Evolutionary conservation across 2,888 invertebrate genomes (phyloP).

Genomic region (Patella caerulea): DNA sequence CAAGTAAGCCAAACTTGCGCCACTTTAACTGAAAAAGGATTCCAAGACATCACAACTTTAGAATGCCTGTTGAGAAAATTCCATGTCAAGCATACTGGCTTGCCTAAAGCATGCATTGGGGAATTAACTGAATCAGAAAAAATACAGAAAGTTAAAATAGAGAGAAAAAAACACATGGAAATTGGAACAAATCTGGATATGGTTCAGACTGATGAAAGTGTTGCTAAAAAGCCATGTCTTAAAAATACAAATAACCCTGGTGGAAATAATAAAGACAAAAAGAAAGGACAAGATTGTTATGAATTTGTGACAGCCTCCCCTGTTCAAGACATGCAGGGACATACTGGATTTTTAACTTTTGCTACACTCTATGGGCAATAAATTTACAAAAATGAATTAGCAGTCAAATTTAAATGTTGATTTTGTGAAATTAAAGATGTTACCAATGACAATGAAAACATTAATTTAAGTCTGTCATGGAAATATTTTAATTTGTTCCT

Average conservation of each 20-base stretch:
- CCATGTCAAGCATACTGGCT: slow-evolving; percentile 60
- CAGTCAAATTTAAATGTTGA: too few species aligned
- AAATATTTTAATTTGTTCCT: too few species aligned
- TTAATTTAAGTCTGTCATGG: too few species aligned
- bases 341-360: slow-evolving; percentile 96
- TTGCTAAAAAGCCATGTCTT: slow-evolving; percentile 7
- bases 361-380: slow-evolving; percentile 81
- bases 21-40: slow-evolving; percentile 81
- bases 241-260: slow-evolving; percentile 16
- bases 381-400: too few species aligned
- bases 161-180: not conserved
- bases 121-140: slow-evolving; percentile 18
- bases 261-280: slow-evolving; percentile 17
- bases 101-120: slow-evolving; percentile 55
- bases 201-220: slow-evolving; percentile 8
- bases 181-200: slow-evolving; percentile 13
- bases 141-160: not conserved
- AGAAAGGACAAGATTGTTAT: slow-evolving; percentile 35
- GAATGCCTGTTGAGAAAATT: slow-evolving; percentile 78
- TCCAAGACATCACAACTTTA: slow-evolving; percentile 87
- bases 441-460: too few species aligned
- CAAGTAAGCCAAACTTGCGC: slow-evolving; percentile 93
- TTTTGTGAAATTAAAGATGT: too few species aligned
- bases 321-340: slow-evolving; percentile 85
- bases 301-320: slow-evolving; percentile 77